These are phyloP conservation scores for Diglossa brunneiventris DNA, from an alignment of 2,113 vertebrate genomes.

Conservation along the genomic window DNA sequence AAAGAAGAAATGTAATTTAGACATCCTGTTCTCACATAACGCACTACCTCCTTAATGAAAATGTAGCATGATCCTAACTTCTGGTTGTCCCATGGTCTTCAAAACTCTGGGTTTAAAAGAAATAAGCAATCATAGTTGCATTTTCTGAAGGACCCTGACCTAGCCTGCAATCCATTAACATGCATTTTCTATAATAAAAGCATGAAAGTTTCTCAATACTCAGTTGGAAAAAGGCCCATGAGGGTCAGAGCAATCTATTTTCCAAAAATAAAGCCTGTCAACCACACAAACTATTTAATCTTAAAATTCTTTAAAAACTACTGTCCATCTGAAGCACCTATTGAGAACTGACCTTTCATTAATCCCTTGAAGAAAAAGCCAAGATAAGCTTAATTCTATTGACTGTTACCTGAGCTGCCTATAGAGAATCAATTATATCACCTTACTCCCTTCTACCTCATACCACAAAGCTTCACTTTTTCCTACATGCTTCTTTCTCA, in stretches of 20 bases:
- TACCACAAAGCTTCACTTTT: not conserved
- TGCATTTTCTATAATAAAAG: not conserved
- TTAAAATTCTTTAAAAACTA: not conserved
- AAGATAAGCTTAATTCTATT: constrained; percentile 1
- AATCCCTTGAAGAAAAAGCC: not conserved
- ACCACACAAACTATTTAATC: not conserved
- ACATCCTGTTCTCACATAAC: not conserved
- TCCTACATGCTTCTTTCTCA: not conserved
- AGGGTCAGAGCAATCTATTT: not conserved
- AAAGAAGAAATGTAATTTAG: not conserved
- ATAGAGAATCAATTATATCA: not conserved
- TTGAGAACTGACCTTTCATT: not conserved
- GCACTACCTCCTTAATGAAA: not conserved
- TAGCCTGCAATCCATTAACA: not conserved
- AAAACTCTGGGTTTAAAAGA: not conserved
- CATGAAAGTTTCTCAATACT: not conserved
- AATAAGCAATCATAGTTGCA: not conserved
- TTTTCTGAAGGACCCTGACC: not conserved
- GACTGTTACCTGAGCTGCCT: constrained; percentile 26
- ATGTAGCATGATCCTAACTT: not conserved
- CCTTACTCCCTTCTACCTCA: not conserved
- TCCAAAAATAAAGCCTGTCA: not conserved
- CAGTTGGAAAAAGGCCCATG: not conserved
- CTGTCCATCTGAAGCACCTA: not conserved
- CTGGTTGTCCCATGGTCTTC: not conserved